Evolutionary conservation across 2,888 invertebrate species (phyloP).

Genomic region (Parnassius apollo): DNA sequence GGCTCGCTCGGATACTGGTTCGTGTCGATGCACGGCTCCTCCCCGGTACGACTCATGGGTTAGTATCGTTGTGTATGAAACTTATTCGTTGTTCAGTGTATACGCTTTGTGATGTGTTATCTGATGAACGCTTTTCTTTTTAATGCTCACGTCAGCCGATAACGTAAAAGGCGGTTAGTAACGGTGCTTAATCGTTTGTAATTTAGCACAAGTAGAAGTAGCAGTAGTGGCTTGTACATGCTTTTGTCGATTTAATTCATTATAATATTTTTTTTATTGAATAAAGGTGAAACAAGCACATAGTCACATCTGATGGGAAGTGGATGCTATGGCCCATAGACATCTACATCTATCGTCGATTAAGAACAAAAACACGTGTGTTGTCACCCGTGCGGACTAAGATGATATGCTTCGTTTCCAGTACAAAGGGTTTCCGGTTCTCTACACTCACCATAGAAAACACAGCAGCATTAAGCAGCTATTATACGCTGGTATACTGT

Average conservation of each 20-base stretch:
- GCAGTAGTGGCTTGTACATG: neutral
- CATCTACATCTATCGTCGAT: too few species aligned
- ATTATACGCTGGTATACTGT: too few species aligned
- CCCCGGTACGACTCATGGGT: conserved; percentile 87
- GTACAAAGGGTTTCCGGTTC: too few species aligned
- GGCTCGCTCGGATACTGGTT: conserved; percentile 86
- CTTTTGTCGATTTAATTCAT: neutral
- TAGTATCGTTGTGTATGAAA: conserved; percentile 31
- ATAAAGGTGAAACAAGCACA: too few species aligned
- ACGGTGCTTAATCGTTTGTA: conserved; percentile 14
- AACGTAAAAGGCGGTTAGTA: conserved; percentile 64
- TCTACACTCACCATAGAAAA: too few species aligned
- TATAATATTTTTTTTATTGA: too few species aligned
- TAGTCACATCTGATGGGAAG: too few species aligned
- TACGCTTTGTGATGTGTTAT: neutral
- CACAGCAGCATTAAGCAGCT: too few species aligned
- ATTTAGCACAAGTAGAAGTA: conserved; percentile 8
- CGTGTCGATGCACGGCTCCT: conserved; percentile 63
- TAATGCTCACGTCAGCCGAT: conserved; percentile 58
- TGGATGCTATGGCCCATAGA: too few species aligned
- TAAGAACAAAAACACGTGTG: too few species aligned
- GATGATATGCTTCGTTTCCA: too few species aligned
- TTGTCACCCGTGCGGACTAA: too few species aligned
- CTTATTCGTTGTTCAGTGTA: neutral
- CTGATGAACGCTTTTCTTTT: conserved; percentile 41